These are phyloP conservation scores for Phortica okadai DNA, from an alignment of 2,888 invertebrate species.

Conservation along the genomic window DNA sequence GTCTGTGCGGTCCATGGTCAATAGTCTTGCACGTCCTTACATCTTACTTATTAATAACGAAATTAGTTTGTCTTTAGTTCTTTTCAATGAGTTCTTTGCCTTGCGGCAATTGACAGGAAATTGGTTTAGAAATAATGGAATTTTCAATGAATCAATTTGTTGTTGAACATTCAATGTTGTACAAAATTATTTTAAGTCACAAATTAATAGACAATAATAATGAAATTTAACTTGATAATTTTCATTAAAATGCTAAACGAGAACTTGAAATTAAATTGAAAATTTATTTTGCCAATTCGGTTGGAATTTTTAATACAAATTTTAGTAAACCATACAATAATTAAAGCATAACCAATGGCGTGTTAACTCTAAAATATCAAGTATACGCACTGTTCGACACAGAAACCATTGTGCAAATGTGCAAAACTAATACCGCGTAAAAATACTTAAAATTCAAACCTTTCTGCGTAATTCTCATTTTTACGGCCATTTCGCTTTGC, in stretches of 20 bases:
- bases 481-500: conserved; percentile 1
- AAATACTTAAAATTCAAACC: conserved; percentile 15
- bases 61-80: conserved; percentile 8
- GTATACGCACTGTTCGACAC: not conserved
- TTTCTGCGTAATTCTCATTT: not conserved
- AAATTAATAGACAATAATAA: not conserved
- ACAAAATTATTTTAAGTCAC: not conserved
- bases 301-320: too few relatives aligned
- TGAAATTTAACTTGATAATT: too few relatives aligned
- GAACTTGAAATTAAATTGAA: too few relatives aligned
- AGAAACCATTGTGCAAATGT: too few relatives aligned
- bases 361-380: too few relatives aligned
- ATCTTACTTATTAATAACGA: conserved; percentile 20
- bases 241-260: too few relatives aligned
- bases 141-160: not conserved
- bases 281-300: too few relatives aligned
- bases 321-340: too few relatives aligned
- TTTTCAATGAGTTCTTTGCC: not conserved
- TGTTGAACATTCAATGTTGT: not conserved
- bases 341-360: too few relatives aligned
- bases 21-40: not conserved
- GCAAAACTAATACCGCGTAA: not conserved
- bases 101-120: not conserved
- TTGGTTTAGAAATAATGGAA: not conserved
- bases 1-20: not conserved